phyloP scores from a whole-genome alignment of 2,888 invertebrate species.

The Steinernema carpocapsae region DNA sequence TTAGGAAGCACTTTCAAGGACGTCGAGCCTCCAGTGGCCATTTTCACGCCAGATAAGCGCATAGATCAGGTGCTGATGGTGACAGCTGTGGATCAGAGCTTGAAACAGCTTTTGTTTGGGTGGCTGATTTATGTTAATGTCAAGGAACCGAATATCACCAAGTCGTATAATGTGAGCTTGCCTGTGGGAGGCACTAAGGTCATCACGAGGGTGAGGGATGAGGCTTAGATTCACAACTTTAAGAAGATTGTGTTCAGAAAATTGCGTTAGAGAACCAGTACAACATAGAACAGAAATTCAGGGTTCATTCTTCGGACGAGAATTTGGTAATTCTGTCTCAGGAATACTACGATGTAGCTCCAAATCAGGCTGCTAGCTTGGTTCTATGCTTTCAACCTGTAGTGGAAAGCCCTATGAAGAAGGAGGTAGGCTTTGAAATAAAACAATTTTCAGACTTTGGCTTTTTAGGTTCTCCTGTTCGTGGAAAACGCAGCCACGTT shows the following conservation, averaged over 20 bases:
- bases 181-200: constrained; percentile 24
- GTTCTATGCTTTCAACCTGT: constrained; percentile 45
- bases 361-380: constrained; percentile 36
- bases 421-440: constrained; percentile 37
- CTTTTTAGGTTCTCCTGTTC: constrained; percentile 49
- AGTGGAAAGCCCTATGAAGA: constrained; percentile 33
- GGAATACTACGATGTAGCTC: constrained; percentile 40
- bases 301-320: constrained; percentile 44
- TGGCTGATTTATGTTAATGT: constrained; percentile 48
- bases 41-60: constrained; percentile 11
- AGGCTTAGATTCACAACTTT: neutral
- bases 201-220: constrained; percentile 39
- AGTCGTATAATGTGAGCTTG: constrained; percentile 43
- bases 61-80: constrained; percentile 36
- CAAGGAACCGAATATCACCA: constrained; percentile 50
- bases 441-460: too few species aligned
- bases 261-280: constrained; percentile 45
- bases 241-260: constrained; percentile 38
- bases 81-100: constrained; percentile 45
- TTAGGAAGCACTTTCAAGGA: neutral
- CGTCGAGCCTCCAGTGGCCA: constrained; percentile 4
- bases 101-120: constrained; percentile 37
- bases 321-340: constrained; percentile 41
- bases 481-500: constrained; percentile 48
- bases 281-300: constrained; percentile 37